A percentile compares a stretch with the other conserved stretches of the same genome.
Conservation (phyloP, 92 coral and sea anemone species). For the Muricea muricata region DNA sequence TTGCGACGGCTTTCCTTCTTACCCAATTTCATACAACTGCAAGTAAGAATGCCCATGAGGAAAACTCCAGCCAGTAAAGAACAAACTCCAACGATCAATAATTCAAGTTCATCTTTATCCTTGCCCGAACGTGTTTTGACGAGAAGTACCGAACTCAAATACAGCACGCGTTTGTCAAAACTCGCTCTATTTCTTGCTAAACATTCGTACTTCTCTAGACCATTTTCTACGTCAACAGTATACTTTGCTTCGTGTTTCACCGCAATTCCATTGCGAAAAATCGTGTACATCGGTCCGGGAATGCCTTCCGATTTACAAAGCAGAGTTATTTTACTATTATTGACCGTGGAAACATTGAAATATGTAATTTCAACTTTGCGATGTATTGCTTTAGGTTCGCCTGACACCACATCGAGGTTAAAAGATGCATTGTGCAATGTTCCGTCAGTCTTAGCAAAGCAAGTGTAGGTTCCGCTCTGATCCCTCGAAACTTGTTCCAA, state of each 20-base stretch:
- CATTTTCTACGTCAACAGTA: not conserved
- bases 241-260: not conserved
- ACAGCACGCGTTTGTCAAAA: not conserved
- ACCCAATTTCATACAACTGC: no score
- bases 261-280: no score
- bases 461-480: not conserved
- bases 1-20: no score
- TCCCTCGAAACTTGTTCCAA: not conserved
- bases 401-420: not conserved
- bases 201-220: not conserved
- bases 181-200: not conserved
- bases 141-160: no score
- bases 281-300: no score
- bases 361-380: not conserved
- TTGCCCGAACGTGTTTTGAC: no score
- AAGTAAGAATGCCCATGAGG: no score
- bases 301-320: no score
- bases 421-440: not conserved
- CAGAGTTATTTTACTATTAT: no score
- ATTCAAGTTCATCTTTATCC: not conserved
- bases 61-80: not conserved
- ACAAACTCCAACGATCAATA: not conserved
- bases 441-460: not conserved
- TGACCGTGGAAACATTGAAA: no score
- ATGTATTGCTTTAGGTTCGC: not conserved